Base-by-base conservation (phyloP, 1,140 invertebrate genomes). In the Lysiphlebus fabarum region DNA sequence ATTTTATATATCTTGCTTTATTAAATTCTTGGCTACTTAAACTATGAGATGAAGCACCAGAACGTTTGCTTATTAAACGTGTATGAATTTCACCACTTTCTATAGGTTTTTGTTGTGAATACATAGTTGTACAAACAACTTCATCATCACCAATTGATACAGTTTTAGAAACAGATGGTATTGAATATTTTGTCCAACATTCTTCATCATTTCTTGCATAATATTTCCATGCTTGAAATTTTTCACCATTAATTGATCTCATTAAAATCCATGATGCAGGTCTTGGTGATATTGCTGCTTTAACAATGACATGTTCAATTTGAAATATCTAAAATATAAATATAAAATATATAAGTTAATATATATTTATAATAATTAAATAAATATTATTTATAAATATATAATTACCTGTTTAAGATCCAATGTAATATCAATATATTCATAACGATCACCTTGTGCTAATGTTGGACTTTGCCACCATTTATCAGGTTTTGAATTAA, bases 401-500 rank as follows among this genome's bases (percentile, higher is more conserved):
- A n/a, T n/a, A n/a, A 82, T 83, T 77, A 97, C 96, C 86, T 96
- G 93, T 74, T 90, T 90, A 42, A 99, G 82, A 73, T 96, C 94
- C 56, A 98, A 79, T 0, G 89, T 88, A 53, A 99, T 87, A 14
- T 92, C 96, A 34, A 98, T 88, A 75, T 89, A 91, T 73, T 96
- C 89, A 77, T 85, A 96, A 45, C 88, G 81, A 4, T 85, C 82
- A 9, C 95, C 95, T 66, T 87, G 87, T 53, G 87, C 86, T 7
- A 98, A 81, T 0, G 91, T 87, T 0, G 95, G 95, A 73, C 92
- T 96, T 77, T 98, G 96, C 96, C 96, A 99, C 93, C 95, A 98
- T 36, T 82, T 86, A n/a, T 80, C 84, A 59, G 84, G 80, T 48
- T 79, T 82, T 44, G 91, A 90, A 71, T 93, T 90, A 5, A 96